These are phyloP conservation scores for Holothuria leucospilota DNA, from an alignment of 53 echinoderm and acorn worm species.

Conservation along the genomic window DNA sequence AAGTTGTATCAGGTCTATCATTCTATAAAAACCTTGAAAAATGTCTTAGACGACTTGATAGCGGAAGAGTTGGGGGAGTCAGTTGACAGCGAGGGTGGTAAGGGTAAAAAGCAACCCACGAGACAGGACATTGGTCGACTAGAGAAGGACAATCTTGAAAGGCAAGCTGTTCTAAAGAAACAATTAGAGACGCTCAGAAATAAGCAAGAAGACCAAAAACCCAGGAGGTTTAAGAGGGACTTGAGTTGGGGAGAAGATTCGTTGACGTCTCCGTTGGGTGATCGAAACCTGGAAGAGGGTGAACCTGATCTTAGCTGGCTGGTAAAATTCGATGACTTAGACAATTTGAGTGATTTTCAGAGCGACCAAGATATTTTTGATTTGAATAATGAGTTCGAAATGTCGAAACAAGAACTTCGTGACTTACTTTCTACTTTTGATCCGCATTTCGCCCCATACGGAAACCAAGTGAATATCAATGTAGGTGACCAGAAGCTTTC, in stretches of 20 bases:
- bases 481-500: constrained; percentile 31
- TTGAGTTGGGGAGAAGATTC: constrained; percentile 6
- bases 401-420: constrained; percentile 13
- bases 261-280: no score
- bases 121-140: background rate
- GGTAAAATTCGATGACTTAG: constrained; percentile 14
- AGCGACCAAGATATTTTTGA: background rate
- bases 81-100: background rate
- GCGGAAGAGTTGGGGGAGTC: background rate
- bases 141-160: constrained; percentile 55
- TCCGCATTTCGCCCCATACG: background rate
- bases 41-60: constrained; percentile 24
- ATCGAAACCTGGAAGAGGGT: background rate
- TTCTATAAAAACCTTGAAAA: constrained; percentile 31
- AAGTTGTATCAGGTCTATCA: constrained; percentile 43
- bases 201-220: background rate
- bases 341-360: background rate
- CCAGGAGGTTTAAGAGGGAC: constrained; percentile 4
- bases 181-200: constrained; percentile 21
- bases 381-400: background rate
- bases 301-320: constrained; percentile 11
- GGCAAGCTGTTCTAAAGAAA: constrained; percentile 2
- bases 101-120: no score
- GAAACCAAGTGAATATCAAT: constrained; percentile 40
- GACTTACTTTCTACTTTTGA: constrained; percentile 23